phyloP scores from a whole-genome alignment of 2,113 vertebrate genomes.

The Triplophysa dalaica region DNA sequence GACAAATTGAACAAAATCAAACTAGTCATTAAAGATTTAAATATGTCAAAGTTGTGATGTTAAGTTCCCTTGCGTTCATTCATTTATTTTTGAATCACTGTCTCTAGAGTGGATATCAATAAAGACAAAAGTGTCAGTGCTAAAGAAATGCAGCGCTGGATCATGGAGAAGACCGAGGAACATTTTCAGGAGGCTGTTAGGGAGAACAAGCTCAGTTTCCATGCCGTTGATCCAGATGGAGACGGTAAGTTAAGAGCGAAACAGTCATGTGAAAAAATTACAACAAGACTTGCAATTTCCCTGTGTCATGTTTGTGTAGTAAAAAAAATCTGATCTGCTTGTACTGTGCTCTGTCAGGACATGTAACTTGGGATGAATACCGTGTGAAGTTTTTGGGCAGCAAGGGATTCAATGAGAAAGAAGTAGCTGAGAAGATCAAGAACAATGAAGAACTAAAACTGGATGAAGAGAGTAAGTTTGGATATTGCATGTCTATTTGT shows the following conservation, averaged over 20 bases:
- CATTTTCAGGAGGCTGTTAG: constrained; percentile 89
- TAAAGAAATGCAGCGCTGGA: constrained; percentile 94
- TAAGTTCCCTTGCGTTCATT: background rate
- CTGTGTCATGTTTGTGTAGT: background rate
- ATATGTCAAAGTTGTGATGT: too few species aligned
- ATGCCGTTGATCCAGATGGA: constrained; percentile 87
- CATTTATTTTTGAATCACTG: background rate
- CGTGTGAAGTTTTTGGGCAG: constrained; percentile 90
- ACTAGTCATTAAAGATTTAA: background rate
- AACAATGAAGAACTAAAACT: constrained; percentile 90
- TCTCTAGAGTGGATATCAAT: constrained; percentile 85
- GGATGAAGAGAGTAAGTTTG: constrained; percentile 92
- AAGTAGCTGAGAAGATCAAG: constrained; percentile 85
- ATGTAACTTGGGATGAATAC: constrained; percentile 93
- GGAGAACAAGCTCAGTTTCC: constrained; percentile 91
- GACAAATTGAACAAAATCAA: background rate
- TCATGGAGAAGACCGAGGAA: constrained; percentile 94
- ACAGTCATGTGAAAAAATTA: background rate
- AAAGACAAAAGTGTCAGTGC: constrained; percentile 84
- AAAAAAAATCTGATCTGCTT: background rate
- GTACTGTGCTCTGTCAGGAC: constrained; percentile 70
- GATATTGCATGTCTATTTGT: background rate
- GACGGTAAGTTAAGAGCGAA: constrained; percentile 77
- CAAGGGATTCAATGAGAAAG: constrained; percentile 90
- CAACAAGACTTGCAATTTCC: too few species aligned